A percentile compares a stretch with the other conserved stretches of the same genome.
Conservation (phyloP, 2,888 invertebrate species). For the Endotricha flammealis region DNA sequence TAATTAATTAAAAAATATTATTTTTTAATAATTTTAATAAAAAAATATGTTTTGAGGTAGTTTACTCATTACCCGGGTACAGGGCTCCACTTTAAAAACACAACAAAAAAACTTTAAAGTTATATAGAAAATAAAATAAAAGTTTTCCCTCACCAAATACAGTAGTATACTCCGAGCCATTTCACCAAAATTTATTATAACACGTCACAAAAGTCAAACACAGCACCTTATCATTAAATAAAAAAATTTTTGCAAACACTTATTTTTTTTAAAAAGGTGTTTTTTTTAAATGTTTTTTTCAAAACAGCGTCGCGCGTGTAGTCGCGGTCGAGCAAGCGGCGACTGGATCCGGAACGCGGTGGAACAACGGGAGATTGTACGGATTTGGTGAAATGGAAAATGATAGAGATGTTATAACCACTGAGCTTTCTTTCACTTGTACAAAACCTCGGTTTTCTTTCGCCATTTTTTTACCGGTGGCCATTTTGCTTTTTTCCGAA, state of each 20-base stretch:
- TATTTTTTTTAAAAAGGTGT: conserved; percentile 18
- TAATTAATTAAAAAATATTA: conserved; percentile 14
- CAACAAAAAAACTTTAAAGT: too few species aligned
- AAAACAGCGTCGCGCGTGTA: conserved; percentile 17
- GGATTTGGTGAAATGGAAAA: conserved; percentile 43
- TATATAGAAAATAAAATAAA: too few species aligned
- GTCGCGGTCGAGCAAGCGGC: conserved; percentile 29
- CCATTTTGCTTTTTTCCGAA: too few species aligned
- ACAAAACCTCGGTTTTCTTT: too few species aligned
- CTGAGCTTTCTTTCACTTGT: background rate
- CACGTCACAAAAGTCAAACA: conserved; percentile 6
- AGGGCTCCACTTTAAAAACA: too few species aligned
- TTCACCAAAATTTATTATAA: conserved; percentile 1
- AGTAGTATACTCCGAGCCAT: background rate
- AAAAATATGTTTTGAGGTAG: too few species aligned
- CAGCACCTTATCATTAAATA: conserved; percentile 8
- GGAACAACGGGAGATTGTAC: conserved; percentile 46
- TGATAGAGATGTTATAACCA: conserved; percentile 32
- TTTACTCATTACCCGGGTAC: too few species aligned
- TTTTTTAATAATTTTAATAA: conserved; percentile 6
- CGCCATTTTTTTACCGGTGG: too few species aligned
- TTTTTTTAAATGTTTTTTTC: conserved; percentile 19
- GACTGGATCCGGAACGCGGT: conserved; percentile 33
- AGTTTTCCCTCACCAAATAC: background rate
- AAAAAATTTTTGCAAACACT: background rate